These are phyloP conservation scores for Anthrax anthrax DNA, from an alignment of 2,888 invertebrate genomes.

Conservation along the genomic window DNA sequence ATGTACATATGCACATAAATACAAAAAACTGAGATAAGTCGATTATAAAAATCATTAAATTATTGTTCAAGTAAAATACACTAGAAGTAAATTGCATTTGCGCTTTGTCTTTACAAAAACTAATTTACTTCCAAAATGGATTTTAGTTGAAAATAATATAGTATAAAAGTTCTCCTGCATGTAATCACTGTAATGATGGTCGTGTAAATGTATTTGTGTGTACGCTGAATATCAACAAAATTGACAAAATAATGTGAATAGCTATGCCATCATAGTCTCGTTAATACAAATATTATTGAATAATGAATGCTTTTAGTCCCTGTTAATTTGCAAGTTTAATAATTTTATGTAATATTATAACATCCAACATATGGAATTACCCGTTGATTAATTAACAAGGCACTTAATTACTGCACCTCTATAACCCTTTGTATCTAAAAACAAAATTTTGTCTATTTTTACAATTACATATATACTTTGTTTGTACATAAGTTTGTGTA, in stretches of 20 bases:
- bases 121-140: constrained; percentile 3
- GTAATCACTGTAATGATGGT: too few relatives aligned
- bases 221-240: too few relatives aligned
- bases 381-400: constrained; percentile 33
- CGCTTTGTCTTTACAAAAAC: not conserved
- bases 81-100: not conserved
- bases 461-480: too few relatives aligned
- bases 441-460: too few relatives aligned
- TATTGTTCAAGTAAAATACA: constrained; percentile 2
- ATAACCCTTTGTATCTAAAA: not conserved
- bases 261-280: not conserved
- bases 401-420: constrained; percentile 32
- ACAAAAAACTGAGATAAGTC: too few relatives aligned
- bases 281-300: constrained; percentile 7
- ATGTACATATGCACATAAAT: too few relatives aligned
- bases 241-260: too few relatives aligned
- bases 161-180: too few relatives aligned
- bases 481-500: too few relatives aligned
- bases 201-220: too few relatives aligned
- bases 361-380: not conserved
- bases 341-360: constrained; percentile 9
- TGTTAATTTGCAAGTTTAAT: constrained; percentile 12
- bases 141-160: too few relatives aligned
- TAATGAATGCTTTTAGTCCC: constrained; percentile 10
- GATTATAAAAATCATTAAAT: constrained; percentile 5